These are phyloP conservation scores for Tyto alba DNA, from an alignment of 2,113 vertebrate genomes.

Conservation along the genomic window DNA sequence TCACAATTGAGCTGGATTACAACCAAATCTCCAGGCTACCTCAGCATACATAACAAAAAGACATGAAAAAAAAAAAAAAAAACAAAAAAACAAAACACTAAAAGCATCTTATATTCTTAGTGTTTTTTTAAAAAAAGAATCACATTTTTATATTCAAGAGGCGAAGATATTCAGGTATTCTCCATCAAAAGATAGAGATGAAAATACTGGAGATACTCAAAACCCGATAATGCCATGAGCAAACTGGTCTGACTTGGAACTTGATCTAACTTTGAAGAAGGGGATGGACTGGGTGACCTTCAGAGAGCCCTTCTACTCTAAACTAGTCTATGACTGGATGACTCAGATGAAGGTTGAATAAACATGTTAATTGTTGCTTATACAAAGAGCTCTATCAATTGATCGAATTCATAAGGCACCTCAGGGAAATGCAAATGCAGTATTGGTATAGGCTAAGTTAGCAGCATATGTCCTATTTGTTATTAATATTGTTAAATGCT, in stretches of 20 bases:
- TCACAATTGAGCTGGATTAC: neutral
- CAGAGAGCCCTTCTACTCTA: neutral
- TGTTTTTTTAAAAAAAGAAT: neutral
- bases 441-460: neutral
- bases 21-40: neutral
- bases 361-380: neutral
- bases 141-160: neutral
- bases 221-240: neutral
- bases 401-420: neutral
- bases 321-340: neutral
- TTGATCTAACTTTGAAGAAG: neutral
- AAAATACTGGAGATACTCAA: neutral
- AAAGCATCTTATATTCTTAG: neutral
- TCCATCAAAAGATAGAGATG: neutral
- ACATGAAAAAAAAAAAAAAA: neutral
- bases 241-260: neutral
- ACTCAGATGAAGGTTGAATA: neutral
- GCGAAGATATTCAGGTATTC: neutral
- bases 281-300: neutral
- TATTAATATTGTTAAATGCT: neutral
- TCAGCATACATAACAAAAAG: neutral
- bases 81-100: too few relatives aligned
- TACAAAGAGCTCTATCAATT: neutral
- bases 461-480: neutral
- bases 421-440: neutral